Conservation (phyloP, 2,113 vertebrate genomes). For the Romanogobio albipinnatus region DNA sequence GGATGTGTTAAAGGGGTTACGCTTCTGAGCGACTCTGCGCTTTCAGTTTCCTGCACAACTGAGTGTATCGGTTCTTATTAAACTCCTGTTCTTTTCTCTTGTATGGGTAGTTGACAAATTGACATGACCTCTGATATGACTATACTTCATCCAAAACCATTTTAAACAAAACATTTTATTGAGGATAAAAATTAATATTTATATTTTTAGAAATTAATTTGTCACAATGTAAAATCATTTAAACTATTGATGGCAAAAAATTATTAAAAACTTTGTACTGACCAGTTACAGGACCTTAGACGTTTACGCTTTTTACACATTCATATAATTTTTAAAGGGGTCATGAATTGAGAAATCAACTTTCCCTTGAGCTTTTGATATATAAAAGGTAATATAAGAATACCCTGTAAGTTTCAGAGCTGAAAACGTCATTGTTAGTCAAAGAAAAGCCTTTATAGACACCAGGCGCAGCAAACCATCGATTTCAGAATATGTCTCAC, state of each 20-base stretch:
- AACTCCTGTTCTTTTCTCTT: too few species aligned
- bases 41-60: constrained; percentile 8
- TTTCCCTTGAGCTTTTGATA: too few species aligned
- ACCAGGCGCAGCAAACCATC: too few species aligned
- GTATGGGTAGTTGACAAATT: background rate
- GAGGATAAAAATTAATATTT: background rate
- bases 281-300: background rate
- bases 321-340: background rate
- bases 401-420: too few species aligned
- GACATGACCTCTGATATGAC: background rate
- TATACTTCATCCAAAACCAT: background rate
- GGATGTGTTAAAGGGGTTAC: constrained; percentile 7
- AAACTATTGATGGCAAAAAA: background rate
- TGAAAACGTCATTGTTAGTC: too few species aligned
- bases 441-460: too few species aligned
- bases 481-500: too few species aligned
- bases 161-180: background rate
- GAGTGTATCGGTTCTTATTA: too few species aligned
- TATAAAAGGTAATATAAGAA: too few species aligned
- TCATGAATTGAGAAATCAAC: too few species aligned
- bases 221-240: background rate
- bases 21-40: background rate
- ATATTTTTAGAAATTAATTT: background rate
- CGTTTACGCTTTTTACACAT: background rate
- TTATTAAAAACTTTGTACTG: background rate